Evolutionary conservation across 2,113 vertebrate species (phyloP).

Genomic region (Petrocephalus microphthalmus): DNA sequence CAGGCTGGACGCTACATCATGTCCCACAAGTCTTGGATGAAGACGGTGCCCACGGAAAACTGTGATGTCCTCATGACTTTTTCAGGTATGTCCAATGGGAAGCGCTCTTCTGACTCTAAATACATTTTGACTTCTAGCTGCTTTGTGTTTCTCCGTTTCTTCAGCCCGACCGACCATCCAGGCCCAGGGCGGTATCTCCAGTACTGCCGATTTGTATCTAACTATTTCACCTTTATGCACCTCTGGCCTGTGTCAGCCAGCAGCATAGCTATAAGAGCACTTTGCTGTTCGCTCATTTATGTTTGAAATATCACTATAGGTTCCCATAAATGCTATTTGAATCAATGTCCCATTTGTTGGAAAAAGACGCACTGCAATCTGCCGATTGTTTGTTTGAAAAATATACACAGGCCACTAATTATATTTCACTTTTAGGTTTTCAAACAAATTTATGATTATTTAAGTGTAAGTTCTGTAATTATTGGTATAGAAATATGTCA

Average conservation of each 20-base stretch:
- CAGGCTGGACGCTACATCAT: slow-evolving; percentile 94
- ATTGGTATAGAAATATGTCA: neutral
- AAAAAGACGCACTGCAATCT: neutral
- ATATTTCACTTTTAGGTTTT: neutral
- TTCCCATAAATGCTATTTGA: neutral
- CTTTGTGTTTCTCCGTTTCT: neutral
- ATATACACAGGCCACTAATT: neutral
- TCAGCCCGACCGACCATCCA: neutral
- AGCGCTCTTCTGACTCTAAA: neutral
- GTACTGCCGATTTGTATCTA: neutral
- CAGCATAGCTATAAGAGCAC: neutral
- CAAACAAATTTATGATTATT: neutral
- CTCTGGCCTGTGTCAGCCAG: neutral
- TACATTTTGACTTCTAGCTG: neutral
- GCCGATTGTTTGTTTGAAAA: neutral
- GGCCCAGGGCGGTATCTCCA: neutral
- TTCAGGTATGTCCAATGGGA: slow-evolving; percentile 63
- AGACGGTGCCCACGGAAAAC: slow-evolving; percentile 95
- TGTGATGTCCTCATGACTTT: slow-evolving; percentile 97
- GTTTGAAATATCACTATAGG: neutral
- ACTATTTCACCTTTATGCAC: neutral
- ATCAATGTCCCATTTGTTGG: neutral
- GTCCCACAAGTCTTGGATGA: slow-evolving; percentile 99
- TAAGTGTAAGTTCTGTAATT: neutral
- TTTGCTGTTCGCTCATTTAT: neutral